Base-by-base conservation (phyloP, 2,888 invertebrate species). In the Teleogryllus oceanicus region DNA sequence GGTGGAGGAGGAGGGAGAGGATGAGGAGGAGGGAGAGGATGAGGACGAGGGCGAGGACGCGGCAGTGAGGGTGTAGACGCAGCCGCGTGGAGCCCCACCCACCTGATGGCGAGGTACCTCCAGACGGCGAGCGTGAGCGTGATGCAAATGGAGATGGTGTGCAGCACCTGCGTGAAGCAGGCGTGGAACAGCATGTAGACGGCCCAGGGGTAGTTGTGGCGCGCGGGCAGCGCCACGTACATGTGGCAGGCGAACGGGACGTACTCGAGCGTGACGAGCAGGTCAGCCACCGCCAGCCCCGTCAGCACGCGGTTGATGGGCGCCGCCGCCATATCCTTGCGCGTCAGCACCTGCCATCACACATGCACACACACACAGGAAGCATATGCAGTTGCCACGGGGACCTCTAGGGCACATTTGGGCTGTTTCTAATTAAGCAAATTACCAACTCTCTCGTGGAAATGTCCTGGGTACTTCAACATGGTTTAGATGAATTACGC, bases 251-350 rank as follows among this genome's bases (percentile, higher is more conserved):
- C 93, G 86, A 94, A 97, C 0, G 97, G 97, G 83, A 98, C 94
- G 87, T 97, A 98, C 84, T 96, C 96, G 84, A 97, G 89, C 93
- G 98, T 97, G 20, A 97, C 97, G n/a, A 96, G 90, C 51, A 98
- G 90, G 86, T 98, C 98, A 20, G 97, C 96, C 12, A 97, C 92
- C 0, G 98, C 98, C 50, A 96, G 89, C 10, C 94, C 95, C 0
- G 96, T 96, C 75, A 98, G 91, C 81, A 98, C 96, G 79, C 94
- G 92, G 88, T 98, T 98, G 50, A 96, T 97, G 4, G 97, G 94
- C 81, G 96, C 95, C 82, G 91, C 89, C n/a, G 86, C 84, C 96
- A 98, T 97, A 87, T 97, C 96, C 50, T 94, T 92, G 18, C 96
- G 91, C 12, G 96, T 94, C 79, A 98, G 89, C 16, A 98, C 96